Evolutionary conservation across 2,888 invertebrate genomes (phyloP).

Genomic region (Drosophila gaucha): DNA sequence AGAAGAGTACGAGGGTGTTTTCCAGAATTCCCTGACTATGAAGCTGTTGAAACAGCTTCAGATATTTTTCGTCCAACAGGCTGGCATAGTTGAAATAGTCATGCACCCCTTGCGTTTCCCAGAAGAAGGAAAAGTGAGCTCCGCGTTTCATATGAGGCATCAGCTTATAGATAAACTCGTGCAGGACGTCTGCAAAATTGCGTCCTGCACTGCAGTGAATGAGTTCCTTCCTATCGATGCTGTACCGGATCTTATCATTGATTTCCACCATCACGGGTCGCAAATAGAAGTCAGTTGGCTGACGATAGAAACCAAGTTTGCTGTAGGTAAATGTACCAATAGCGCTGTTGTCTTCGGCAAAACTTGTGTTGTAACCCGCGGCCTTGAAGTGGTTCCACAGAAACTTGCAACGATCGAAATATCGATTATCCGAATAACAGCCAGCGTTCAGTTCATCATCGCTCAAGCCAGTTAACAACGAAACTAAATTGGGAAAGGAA

Average conservation of each 20-base stretch:
- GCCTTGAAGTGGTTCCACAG: slow-evolving; percentile 90
- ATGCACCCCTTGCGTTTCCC: slow-evolving; percentile 54
- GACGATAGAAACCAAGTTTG: slow-evolving; percentile 89
- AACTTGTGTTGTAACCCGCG: slow-evolving; percentile 89
- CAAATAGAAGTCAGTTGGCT: slow-evolving; percentile 93
- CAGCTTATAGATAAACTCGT: slow-evolving; percentile 46
- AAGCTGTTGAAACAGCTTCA: slow-evolving; percentile 66
- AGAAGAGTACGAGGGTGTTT: slow-evolving; percentile 88
- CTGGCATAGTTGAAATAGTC: slow-evolving; percentile 44
- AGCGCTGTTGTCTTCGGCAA: slow-evolving; percentile 91
- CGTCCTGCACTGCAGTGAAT: slow-evolving; percentile 45
- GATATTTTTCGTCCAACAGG: slow-evolving; percentile 35
- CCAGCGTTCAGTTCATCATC: slow-evolving; percentile 86
- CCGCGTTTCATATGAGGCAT: slow-evolving; percentile 20
- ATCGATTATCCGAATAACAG: slow-evolving; percentile 86
- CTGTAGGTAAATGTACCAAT: slow-evolving; percentile 92
- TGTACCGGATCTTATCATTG: slow-evolving; percentile 85
- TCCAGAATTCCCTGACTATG: slow-evolving; percentile 84
- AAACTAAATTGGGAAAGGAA: slow-evolving; percentile 94
- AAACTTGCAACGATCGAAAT: slow-evolving; percentile 90
- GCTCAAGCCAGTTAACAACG: slow-evolving; percentile 90
- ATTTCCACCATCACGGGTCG: slow-evolving; percentile 89
- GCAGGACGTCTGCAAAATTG: slow-evolving; percentile 35
- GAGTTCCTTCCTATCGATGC: slow-evolving; percentile 27
- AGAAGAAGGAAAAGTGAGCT: slow-evolving; percentile 54